These are phyloP conservation scores for Dicrurus megarhynchus DNA, from an alignment of 2,113 vertebrate genomes.

Conservation along the genomic window DNA sequence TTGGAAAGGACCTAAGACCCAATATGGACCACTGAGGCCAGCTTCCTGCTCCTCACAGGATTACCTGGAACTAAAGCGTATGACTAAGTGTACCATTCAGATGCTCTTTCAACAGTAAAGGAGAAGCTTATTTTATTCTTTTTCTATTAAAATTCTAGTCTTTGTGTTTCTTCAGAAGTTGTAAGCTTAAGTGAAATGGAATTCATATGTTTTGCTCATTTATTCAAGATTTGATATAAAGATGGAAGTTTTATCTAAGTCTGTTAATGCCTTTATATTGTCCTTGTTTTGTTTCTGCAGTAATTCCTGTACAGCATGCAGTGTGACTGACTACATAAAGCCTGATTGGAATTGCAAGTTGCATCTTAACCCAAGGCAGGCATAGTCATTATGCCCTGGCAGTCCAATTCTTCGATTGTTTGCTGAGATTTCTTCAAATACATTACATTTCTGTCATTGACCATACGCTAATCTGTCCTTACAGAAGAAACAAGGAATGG, in stretches of 20 bases:
- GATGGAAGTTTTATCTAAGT: neutral
- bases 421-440: neutral
- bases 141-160: neutral
- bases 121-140: neutral
- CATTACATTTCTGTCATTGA: neutral
- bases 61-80: neutral
- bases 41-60: fast-evolving
- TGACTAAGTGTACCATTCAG: neutral
- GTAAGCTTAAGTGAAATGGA: neutral
- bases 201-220: neutral
- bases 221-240: neutral
- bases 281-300: neutral
- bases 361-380: neutral
- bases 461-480: neutral
- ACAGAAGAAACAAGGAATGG: neutral
- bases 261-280: neutral
- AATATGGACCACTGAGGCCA: neutral
- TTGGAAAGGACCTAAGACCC: neutral
- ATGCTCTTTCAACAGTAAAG: fast-evolving
- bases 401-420: fast-evolving
- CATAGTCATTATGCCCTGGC: neutral
- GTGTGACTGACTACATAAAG: neutral
- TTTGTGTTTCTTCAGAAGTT: neutral
- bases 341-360: neutral
- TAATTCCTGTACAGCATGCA: neutral